Evolutionary conservation across 2,797 vertebrate genomes (phyloP).

Genomic region (Hephaestus fuliginosus): DNA sequence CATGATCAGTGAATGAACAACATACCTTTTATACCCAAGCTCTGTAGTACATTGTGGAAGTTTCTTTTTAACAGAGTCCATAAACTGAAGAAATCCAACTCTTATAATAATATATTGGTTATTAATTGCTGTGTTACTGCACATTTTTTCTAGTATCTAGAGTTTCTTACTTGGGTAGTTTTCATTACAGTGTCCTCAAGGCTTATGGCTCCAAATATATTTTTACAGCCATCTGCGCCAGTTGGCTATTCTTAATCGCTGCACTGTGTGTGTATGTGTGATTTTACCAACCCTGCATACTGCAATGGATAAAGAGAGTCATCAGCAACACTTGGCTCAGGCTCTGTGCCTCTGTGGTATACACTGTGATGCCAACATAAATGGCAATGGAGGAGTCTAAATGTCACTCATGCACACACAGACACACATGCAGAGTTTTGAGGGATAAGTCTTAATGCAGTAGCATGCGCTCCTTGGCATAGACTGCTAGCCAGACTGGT

Average conservation of each 20-base stretch:
- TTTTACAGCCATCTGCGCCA: slow-evolving; percentile 86
- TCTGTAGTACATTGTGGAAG: slow-evolving; percentile 4
- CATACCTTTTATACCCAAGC: not conserved
- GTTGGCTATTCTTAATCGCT: slow-evolving; percentile 84
- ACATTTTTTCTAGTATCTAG: slow-evolving; percentile 47
- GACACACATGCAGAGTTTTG: slow-evolving; percentile 71
- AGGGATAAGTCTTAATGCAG: slow-evolving; percentile 78
- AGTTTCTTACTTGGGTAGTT: slow-evolving; percentile 76
- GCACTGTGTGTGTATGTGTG: slow-evolving; percentile 57
- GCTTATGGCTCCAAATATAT: slow-evolving; percentile 84
- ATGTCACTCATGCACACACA: slow-evolving; percentile 78
- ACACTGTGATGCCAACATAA: slow-evolving; percentile 79
- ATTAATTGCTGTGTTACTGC: slow-evolving; percentile 60
- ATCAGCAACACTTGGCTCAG: slow-evolving; percentile 79
- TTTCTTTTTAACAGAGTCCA: slow-evolving; percentile 29
- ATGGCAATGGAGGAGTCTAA: slow-evolving; percentile 79
- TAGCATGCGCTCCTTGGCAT: slow-evolving; percentile 76
- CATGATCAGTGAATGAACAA: slow-evolving; percentile 7
- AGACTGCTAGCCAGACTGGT: slow-evolving; percentile 77
- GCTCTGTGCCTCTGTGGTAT: slow-evolving; percentile 70
- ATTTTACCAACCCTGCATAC: slow-evolving; percentile 74
- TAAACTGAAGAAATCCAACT: slow-evolving; percentile 47
- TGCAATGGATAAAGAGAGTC: slow-evolving; percentile 81
- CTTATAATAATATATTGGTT: slow-evolving; percentile 49
- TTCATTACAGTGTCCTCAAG: slow-evolving; percentile 82